Evolutionary conservation across 2,888 invertebrate genomes (phyloP).

Genomic region (Teleogryllus oceanicus): DNA sequence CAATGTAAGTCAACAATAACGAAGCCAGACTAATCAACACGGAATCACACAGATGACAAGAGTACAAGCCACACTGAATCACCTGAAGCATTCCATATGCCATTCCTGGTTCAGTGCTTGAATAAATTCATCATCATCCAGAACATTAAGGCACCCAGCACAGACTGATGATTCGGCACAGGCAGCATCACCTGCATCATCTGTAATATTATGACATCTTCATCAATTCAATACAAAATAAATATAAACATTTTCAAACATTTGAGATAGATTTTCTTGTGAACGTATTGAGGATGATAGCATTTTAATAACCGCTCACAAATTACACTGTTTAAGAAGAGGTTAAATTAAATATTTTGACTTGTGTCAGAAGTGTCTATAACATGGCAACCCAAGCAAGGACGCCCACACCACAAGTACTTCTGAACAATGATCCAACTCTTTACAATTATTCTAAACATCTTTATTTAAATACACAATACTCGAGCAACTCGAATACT

Average conservation of each 20-base stretch:
- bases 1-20: no score
- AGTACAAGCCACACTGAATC: conserved; percentile 39
- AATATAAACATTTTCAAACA: neutral
- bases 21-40: no score
- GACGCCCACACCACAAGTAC: conserved; percentile 30
- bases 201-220: neutral
- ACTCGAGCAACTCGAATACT: neutral
- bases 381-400: conserved; percentile 30
- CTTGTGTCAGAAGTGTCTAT: neutral
- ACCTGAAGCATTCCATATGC: conserved; percentile 87
- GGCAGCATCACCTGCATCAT: conserved; percentile 28
- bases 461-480: neutral
- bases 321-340: neutral
- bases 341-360: neutral
- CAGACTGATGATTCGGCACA: conserved; percentile 48
- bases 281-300: no score
- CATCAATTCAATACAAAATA: neutral
- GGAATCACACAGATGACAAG: neutral
- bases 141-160: conserved; percentile 70
- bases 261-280: no score
- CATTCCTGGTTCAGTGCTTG: conserved; percentile 80
- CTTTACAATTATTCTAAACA: neutral
- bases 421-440: neutral
- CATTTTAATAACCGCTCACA: no score
- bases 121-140: conserved; percentile 73